Percentiles rank a stretch among this genome's conserved stretches.
Conservation (phyloP, 2,113 vertebrate species). For the Anolis sagrei region DNA sequence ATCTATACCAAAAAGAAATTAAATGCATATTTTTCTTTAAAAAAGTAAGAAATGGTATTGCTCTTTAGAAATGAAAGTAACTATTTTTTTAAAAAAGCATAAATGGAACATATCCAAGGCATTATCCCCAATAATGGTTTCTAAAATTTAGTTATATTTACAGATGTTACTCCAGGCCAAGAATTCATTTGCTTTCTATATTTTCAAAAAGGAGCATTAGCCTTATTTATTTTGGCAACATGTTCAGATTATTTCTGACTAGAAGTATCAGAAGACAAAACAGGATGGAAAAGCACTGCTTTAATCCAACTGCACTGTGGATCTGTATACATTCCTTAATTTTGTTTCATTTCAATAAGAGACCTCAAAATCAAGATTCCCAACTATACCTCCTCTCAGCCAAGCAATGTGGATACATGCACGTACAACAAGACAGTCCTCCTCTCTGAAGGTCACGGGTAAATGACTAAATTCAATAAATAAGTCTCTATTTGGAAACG, state of each 20-base stretch:
- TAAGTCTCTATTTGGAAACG: slow-evolving; percentile 71
- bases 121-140: slow-evolving; percentile 18
- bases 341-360: slow-evolving; percentile 38
- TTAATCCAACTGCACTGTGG: slow-evolving; percentile 31
- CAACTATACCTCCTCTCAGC: slow-evolving; percentile 25
- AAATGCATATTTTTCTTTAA: neutral
- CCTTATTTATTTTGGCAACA: slow-evolving; percentile 15
- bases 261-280: neutral
- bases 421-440: slow-evolving; percentile 64
- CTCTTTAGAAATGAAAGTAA: slow-evolving; percentile 12
- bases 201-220: neutral
- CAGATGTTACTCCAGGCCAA: neutral
- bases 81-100: neutral
- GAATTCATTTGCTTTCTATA: slow-evolving; percentile 17
- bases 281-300: slow-evolving; percentile 7
- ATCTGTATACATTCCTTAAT: slow-evolving; percentile 14
- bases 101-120: slow-evolving; percentile 31
- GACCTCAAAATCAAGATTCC: slow-evolving; percentile 30
- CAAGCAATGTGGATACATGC: slow-evolving; percentile 69
- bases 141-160: slow-evolving; percentile 30
- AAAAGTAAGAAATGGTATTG: slow-evolving; percentile 2
- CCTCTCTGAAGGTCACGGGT: slow-evolving; percentile 69
- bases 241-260: neutral
- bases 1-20: slow-evolving; percentile 29
- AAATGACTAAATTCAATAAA: slow-evolving; percentile 77